phyloP scores from a whole-genome alignment of 1,140 invertebrate genomes.

The Drosophila novamexicana region DNA sequence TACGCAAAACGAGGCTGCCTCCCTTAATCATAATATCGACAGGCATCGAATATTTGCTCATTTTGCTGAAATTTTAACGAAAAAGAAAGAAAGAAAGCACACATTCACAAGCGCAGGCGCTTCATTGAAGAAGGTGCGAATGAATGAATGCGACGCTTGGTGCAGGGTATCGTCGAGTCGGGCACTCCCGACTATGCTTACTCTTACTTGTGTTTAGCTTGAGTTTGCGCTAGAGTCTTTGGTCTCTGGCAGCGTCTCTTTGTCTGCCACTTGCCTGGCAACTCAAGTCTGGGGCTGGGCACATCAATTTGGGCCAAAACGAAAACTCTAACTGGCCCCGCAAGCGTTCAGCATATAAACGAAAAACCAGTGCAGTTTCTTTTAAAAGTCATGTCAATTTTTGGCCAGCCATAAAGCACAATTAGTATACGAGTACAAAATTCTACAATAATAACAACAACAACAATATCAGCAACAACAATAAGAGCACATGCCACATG shows the following conservation, averaged over 20 bases:
- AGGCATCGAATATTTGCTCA: too few species aligned
- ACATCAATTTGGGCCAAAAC: conserved; percentile 47
- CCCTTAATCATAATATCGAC: too few species aligned
- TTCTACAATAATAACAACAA: conserved; percentile 19
- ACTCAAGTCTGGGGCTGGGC: conserved; percentile 22
- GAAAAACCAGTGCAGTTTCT: conserved; percentile 51
- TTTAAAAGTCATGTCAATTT: conserved; percentile 58
- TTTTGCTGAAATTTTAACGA: too few species aligned
- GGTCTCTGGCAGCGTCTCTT: conserved; percentile 7
- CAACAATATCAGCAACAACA: conserved; percentile 22
- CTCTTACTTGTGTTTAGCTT: not conserved
- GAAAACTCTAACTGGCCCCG: conserved; percentile 4
- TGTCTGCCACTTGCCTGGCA: conserved; percentile 39
- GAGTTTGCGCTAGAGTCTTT: not conserved
- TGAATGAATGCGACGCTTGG: too few species aligned
- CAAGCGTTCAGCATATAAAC: conserved; percentile 9
- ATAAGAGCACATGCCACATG: conserved; percentile 36
- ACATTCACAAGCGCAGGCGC: too few species aligned
- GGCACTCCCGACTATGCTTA: too few species aligned
- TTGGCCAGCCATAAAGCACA: conserved; percentile 40
- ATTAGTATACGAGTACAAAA: conserved; percentile 23
- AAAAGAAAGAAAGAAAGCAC: too few species aligned
- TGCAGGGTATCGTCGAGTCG: too few species aligned
- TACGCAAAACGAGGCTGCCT: too few species aligned
- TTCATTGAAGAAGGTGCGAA: too few species aligned